Evolutionary conservation across 2,113 vertebrate genomes (phyloP), one percentile per base, ranked within the genome.

Genomic region (Euleptes europaea): DNA sequence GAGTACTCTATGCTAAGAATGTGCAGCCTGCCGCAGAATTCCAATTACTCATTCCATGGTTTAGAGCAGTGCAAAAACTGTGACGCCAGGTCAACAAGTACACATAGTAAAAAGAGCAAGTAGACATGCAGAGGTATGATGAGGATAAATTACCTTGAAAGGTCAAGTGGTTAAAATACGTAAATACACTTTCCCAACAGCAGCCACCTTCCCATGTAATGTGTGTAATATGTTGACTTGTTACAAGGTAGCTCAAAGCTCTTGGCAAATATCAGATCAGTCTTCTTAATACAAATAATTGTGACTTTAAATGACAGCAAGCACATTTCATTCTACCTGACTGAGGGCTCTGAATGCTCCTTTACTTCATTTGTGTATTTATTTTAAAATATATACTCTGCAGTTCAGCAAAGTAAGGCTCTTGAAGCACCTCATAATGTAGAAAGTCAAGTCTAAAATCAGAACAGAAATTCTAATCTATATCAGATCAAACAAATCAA

Each of bases 101-200:
- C 0, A 0, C 26, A 9, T 54, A 67, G 69, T 8, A 70, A 82
- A 3, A 1, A 67, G 71, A 86, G 75, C 42, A 63, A 78, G 17
- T 28, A 87, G 31, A 40, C 47, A 60, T 89, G 28, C 21, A 78
- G 80, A 67, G 26, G 73, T 35, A 1, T 12, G 19, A 1, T 77
- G 40, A 82, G 67, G 88, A 91, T 63, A 82, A 90, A 90, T 78
- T 35, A 75, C 85, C 74, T 23, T 31, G n/a, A 87, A 83, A 91
- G 47, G 21, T 73, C 57, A 83, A 66, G 44, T 79, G 38, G 40
- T 69, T 28, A 83, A 54, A 87, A 72, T 44, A 54, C 6, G 54
- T 65, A 85, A 85, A 78, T 49, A 84, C 75, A 42, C 66, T 84
- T 77, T 84, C 65, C 38, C 65, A 84, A 60, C 35, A 26, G 28